Percentiles rank a stretch among this genome's conserved stretches.
Evolutionary conservation across 2,888 invertebrate genomes (phyloP).

Genomic region (Drosophila mettleri): DNA sequence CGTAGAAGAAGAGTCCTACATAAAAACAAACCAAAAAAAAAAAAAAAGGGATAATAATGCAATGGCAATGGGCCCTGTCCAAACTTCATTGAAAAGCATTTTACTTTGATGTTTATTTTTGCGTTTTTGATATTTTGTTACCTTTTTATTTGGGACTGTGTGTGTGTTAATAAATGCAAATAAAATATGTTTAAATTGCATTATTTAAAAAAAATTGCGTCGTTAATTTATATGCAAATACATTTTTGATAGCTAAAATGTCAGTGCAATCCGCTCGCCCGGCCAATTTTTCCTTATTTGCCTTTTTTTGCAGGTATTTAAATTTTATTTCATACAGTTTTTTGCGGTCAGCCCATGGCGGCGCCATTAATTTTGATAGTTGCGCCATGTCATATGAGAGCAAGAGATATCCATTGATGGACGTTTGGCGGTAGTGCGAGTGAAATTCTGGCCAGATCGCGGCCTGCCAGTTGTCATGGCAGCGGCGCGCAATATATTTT

Average conservation of each 20-base stretch:
- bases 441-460: not conserved
- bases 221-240: slow-evolving; percentile 80
- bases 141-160: slow-evolving; percentile 30
- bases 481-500: slow-evolving; percentile 16
- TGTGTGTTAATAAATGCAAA: slow-evolving; percentile 74
- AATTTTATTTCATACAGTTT: slow-evolving; percentile 65
- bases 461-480: slow-evolving; percentile 58
- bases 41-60: slow-evolving; percentile 71
- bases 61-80: slow-evolving; percentile 39
- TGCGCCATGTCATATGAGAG: slow-evolving; percentile 56
- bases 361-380: slow-evolving; percentile 79
- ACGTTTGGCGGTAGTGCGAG: slow-evolving; percentile 17
- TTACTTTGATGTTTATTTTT: slow-evolving; percentile 70
- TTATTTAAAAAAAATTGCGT: slow-evolving; percentile 72
- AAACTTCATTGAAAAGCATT: slow-evolving; percentile 66
- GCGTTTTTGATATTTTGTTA: slow-evolving; percentile 44
- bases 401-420: slow-evolving; percentile 72
- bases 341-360: slow-evolving; percentile 48
- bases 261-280: slow-evolving; percentile 51
- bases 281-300: slow-evolving; percentile 18
- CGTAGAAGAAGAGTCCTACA: slow-evolving; percentile 23
- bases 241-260: slow-evolving; percentile 80
- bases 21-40: too few relatives aligned
- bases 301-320: slow-evolving; percentile 60
- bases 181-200: slow-evolving; percentile 81